A percentile compares a stretch with the other conserved stretches of the same genome.
Evolutionary conservation across 2,113 vertebrate species (phyloP).

Genomic region (Sorex araneus): DNA sequence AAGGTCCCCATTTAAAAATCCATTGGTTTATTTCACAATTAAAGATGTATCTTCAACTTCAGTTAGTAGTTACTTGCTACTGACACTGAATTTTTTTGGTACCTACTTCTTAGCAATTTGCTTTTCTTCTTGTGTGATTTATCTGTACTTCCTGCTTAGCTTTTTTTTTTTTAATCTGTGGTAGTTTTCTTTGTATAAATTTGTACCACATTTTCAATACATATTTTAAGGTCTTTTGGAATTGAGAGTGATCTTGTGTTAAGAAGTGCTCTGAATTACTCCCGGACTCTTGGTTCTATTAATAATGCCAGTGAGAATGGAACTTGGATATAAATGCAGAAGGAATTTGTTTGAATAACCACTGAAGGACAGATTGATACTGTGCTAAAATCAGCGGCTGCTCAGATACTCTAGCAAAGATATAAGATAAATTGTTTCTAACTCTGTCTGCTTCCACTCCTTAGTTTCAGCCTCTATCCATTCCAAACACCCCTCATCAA

Average conservation of each 20-base stretch:
- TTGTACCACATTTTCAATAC: background rate
- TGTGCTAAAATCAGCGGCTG: background rate
- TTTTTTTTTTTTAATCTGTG: background rate
- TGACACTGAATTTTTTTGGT: background rate
- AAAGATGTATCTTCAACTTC: background rate
- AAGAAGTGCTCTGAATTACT: background rate
- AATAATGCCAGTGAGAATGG: background rate
- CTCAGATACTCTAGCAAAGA: background rate
- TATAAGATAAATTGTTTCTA: background rate
- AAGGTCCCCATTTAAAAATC: background rate
- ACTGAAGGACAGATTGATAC: background rate
- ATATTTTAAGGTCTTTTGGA: background rate
- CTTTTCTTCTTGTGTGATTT: background rate
- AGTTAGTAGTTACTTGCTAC: background rate
- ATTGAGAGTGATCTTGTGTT: background rate
- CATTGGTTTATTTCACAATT: background rate
- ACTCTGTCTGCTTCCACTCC: background rate
- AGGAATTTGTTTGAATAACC: background rate
- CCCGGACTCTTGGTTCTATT: background rate
- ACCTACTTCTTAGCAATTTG: background rate
- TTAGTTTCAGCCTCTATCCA: background rate
- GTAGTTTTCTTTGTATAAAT: background rate
- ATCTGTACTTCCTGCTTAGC: background rate
- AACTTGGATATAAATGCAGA: background rate
- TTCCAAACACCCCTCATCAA: background rate